Percentiles rank a stretch among this genome's conserved stretches.
phyloP scores from a whole-genome alignment of 2,113 vertebrate genomes.

The Plestiodon gilberti region DNA sequence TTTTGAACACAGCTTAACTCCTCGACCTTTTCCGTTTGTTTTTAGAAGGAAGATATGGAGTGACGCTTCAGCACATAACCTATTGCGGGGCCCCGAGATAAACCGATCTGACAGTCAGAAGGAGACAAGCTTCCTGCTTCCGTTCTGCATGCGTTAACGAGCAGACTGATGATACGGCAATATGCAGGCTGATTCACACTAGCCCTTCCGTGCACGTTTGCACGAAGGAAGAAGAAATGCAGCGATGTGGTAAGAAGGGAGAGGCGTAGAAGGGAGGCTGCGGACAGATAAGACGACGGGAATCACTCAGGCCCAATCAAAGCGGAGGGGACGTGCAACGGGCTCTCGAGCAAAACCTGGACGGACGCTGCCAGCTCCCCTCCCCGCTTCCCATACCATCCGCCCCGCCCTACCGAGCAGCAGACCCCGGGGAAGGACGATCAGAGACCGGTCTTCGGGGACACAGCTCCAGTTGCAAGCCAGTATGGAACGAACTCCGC shows the following conservation, averaged over 20 bases:
- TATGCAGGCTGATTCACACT: too few species aligned
- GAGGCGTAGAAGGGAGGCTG: not conserved
- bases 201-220: too few species aligned
- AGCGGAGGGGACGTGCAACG: not conserved
- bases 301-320: not conserved
- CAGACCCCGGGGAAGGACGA: not conserved
- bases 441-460: not conserved
- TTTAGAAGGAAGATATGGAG: not conserved
- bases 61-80: not conserved
- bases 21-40: too few species aligned
- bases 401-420: not conserved
- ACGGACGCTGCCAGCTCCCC: not conserved
- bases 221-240: not conserved
- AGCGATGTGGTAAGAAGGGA: not conserved
- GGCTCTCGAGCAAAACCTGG: not conserved
- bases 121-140: too few species aligned
- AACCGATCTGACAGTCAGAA: not conserved
- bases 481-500: not conserved
- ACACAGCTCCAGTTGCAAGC: not conserved
- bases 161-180: too few species aligned
- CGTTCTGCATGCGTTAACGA: not conserved
- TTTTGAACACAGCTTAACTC: too few species aligned
- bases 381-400: not conserved
- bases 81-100: not conserved
- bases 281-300: not conserved